phyloP scores from a whole-genome alignment of 2,797 vertebrate species.

The Catharus ustulatus region DNA sequence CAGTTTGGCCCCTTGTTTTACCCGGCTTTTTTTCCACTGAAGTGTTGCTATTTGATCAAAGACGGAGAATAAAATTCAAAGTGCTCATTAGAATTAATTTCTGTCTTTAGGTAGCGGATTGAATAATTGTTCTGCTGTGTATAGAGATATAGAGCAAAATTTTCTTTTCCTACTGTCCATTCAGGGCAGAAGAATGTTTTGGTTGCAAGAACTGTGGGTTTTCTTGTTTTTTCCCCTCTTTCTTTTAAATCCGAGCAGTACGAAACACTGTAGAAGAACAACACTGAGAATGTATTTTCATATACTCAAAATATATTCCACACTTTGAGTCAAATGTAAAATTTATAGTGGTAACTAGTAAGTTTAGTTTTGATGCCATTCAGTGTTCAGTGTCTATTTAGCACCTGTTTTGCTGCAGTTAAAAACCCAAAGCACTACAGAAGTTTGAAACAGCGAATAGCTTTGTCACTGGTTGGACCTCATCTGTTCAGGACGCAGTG shows the following conservation, averaged over 20 bases:
- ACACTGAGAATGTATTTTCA: neutral
- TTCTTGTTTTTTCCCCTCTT: accelerated
- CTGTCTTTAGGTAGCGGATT: neutral
- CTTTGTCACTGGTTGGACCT: neutral
- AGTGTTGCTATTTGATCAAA: accelerated
- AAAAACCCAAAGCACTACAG: neutral
- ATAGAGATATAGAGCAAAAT: neutral
- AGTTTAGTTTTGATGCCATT: neutral
- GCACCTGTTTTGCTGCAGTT: neutral
- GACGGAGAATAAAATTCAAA: neutral
- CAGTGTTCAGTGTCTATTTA: neutral
- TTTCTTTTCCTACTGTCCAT: neutral
- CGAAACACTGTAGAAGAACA: neutral
- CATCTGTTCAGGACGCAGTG: accelerated
- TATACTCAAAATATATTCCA: neutral
- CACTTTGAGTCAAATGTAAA: neutral
- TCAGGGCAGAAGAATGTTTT: neutral
- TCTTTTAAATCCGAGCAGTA: accelerated
- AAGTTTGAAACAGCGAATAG: neutral
- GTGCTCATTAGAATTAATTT: neutral
- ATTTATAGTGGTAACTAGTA: neutral
- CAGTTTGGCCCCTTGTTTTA: neutral
- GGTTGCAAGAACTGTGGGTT: neutral
- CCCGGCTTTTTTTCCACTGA: accelerated
- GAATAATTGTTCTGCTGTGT: neutral